Base-by-base conservation (phyloP, 2,888 invertebrate species). In the Chrysolina americana region DNA sequence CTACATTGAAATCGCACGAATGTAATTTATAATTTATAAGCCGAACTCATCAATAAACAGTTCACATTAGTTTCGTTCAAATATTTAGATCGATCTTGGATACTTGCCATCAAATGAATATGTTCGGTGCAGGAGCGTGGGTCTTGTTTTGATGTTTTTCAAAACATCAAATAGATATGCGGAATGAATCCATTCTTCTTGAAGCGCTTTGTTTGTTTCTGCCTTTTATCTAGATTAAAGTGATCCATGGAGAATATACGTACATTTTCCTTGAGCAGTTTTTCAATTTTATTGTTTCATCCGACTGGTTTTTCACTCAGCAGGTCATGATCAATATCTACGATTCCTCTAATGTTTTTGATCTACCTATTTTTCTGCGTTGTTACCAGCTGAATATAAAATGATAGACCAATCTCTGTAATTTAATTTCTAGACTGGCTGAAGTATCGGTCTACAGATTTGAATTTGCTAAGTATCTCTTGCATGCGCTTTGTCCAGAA, bases 21-120 rank as follows among this genome's bases (percentile, higher is more conserved):
- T 11, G 21, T 2, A 53, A 10, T 53, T 53, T 53, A 53, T 59
- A 59, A 36, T 59, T 28, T 1, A 59, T 59, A 59, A n/a, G 15
- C 59, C 23, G 28, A 59, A 59, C 9, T 59, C 59, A 28, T 59
- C 59, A 59, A 59, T 59, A 59, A 59, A 36, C 59, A 59, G 59
- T 59, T 28, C 23, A 59, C 23, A 59, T 59, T 59, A 10, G 23
- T 59, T 59, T 28, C 36, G n/a, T 28, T 59, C 59, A 59, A 59
- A 59, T 59, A 59, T 59, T 59, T 17, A 59, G 36, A 59, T 59
- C 28, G 28, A 59, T 59, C 10, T 59, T 59, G 59, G 59, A 59
- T 59, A 8, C 15, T 23, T 28, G 59, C 59, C 59, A 59, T 59
- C 1, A 36, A 28, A 36, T 59, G 17, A 10, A 59, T 23, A 28